Conservation (phyloP, 2,113 vertebrate species). For the Pelvicachromis taeniatus region DNA sequence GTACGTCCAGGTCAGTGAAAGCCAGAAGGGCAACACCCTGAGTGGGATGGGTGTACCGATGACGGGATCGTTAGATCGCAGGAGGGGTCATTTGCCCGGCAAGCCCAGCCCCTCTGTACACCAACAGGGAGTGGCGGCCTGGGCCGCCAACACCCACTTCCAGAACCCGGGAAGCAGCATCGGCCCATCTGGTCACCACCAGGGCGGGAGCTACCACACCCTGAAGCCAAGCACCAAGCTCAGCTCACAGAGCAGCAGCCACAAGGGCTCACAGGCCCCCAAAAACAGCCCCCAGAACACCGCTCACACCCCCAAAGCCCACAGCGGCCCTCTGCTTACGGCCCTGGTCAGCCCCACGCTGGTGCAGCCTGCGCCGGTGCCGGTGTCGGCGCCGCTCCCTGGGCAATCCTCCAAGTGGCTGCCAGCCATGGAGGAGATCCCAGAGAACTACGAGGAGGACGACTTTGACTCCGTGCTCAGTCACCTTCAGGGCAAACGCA, state of each 20-base stretch:
- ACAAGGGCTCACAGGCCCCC: conserved; percentile 36
- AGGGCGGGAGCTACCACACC: conserved; percentile 63
- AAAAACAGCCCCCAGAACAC: conserved; percentile 63
- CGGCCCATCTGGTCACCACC: conserved; percentile 78
- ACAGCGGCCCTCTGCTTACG: conserved; percentile 42
- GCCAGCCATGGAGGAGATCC: conserved; percentile 98
- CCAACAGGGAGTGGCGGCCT: conserved; percentile 89
- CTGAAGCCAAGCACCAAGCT: conserved; percentile 68
- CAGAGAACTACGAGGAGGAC: conserved; percentile 96
- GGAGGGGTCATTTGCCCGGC: conserved; percentile 82
- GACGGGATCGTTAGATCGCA: conserved; percentile 83
- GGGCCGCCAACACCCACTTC: conserved; percentile 96
- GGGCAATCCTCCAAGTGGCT: conserved; percentile 89
- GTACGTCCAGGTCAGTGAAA: conserved; percentile 79
- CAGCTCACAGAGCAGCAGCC: conserved; percentile 66
- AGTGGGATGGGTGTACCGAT: conserved; percentile 57
- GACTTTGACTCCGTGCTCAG: conserved; percentile 93
- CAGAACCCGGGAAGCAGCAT: conserved; percentile 84
- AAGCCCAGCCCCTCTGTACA: conserved; percentile 80
- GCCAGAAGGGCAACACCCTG: conserved; percentile 71
- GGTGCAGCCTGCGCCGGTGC: conserved; percentile 26
- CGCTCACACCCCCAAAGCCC: conserved; percentile 10
- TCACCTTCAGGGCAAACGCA: conserved; percentile 81
- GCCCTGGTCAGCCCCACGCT: conserved; percentile 54
- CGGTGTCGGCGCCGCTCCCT: neutral